Percentiles rank a stretch among this genome's conserved stretches.
Evolutionary conservation across 2,888 invertebrate species (phyloP).

Genomic region (Anticlea derivata): DNA sequence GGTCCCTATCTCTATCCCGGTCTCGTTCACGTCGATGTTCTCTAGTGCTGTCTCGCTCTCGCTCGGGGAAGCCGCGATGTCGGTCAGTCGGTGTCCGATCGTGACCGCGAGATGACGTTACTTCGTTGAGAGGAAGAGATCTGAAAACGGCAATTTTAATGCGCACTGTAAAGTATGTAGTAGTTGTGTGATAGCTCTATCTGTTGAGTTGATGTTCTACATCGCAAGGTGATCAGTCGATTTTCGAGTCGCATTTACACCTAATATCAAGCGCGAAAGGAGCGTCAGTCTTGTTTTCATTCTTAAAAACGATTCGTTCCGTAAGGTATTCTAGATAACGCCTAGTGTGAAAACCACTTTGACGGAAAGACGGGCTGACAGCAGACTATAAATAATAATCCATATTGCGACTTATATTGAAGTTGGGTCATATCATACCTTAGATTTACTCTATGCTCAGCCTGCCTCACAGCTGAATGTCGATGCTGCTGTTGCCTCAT

Average conservation of each 20-base stretch:
- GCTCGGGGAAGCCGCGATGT: constrained; percentile 66
- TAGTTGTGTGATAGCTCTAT: no score
- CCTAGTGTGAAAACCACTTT: no score
- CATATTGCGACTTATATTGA: no score
- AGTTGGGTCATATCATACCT: constrained; percentile 62
- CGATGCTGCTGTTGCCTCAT: constrained; percentile 77
- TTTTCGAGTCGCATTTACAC: no score
- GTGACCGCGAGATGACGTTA: constrained; percentile 65
- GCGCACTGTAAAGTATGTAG: no score
- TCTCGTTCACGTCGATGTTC: constrained; percentile 73
- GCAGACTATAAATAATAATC: constrained; percentile 1
- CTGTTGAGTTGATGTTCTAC: no score
- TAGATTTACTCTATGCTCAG: constrained; percentile 77
- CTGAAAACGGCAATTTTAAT: constrained; percentile 44
- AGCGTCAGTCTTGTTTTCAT: no score
- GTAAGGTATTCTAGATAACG: no score
- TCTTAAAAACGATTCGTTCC: no score
- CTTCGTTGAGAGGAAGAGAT: constrained; percentile 75
- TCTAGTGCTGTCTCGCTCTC: constrained; percentile 61
- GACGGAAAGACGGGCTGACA: no score
- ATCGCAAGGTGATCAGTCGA: no score
- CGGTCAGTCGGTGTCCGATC: constrained; percentile 76
- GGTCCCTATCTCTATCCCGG: constrained; percentile 50
- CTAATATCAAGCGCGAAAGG: no score
- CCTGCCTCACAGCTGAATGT: constrained; percentile 75